These are phyloP conservation scores for Passer montanus DNA, from an alignment of 2,113 vertebrate species.

Conservation along the genomic window DNA sequence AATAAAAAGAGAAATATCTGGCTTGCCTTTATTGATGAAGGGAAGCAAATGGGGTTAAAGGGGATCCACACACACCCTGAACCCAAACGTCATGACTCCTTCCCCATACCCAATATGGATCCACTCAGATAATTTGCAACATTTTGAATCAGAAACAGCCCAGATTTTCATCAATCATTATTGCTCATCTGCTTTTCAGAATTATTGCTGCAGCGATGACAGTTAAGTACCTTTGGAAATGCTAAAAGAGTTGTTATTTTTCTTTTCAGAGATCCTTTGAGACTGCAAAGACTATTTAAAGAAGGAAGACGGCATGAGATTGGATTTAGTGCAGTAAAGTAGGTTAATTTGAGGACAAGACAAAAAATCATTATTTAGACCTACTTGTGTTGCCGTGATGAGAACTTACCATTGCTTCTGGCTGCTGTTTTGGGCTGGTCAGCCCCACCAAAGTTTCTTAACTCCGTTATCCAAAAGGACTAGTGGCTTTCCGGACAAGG, in stretches of 20 bases:
- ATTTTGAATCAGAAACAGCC: conserved; percentile 20
- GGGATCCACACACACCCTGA: not conserved
- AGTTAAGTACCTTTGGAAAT: conserved; percentile 69
- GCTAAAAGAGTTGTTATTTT: conserved; percentile 60
- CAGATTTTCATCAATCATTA: conserved; percentile 25
- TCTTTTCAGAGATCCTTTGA: conserved; percentile 75
- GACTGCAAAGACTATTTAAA: conserved; percentile 70
- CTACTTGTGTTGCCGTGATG: conserved; percentile 73
- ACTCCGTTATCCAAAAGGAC: conserved; percentile 83
- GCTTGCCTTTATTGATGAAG: not conserved
- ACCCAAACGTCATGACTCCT: not conserved
- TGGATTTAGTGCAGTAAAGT: conserved; percentile 54
- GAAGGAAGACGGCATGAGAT: conserved; percentile 67
- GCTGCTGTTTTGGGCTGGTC: conserved; percentile 78
- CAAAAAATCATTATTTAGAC: conserved; percentile 13
- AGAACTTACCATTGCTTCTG: conserved; percentile 81
- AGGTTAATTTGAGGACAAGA: conserved; percentile 48
- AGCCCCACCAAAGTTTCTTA: conserved; percentile 76
- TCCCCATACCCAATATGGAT: not conserved
- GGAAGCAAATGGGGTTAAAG: not conserved
- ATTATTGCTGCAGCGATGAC: conserved; percentile 51
- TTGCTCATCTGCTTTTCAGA: conserved; percentile 14
- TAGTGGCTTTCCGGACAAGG: conserved; percentile 74
- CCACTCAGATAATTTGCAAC: not conserved
- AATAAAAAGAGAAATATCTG: not conserved